Evolutionary conservation across 2,113 vertebrate genomes (phyloP).

Genomic region (Capreolus pygargus): DNA sequence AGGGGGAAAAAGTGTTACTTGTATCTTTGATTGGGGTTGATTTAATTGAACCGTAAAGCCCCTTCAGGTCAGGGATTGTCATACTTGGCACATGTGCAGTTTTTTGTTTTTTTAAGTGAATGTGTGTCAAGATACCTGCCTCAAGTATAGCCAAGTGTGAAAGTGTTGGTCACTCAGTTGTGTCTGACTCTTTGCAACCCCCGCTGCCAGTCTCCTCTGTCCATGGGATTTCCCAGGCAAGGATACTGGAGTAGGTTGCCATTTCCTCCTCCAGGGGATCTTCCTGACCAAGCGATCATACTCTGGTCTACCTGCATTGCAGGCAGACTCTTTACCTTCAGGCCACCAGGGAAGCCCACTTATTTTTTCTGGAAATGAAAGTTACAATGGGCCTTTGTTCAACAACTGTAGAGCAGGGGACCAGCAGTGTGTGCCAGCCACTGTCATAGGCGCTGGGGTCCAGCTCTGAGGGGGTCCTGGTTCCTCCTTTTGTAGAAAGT

Average conservation of each 20-base stretch:
- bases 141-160: background rate
- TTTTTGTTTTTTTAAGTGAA: background rate
- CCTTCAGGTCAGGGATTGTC: background rate
- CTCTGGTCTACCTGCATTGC: background rate
- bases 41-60: background rate
- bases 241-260: background rate
- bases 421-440: background rate
- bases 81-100: background rate
- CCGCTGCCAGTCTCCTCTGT: background rate
- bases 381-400: background rate
- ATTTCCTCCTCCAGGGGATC: background rate
- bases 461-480: accelerated
- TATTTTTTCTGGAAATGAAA: background rate
- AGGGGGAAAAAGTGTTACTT: background rate
- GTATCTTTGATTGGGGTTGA: background rate
- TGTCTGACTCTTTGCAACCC: background rate
- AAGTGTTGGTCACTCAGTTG: background rate
- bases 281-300: background rate
- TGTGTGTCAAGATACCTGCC: background rate
- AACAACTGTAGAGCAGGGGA: accelerated
- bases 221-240: background rate
- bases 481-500: accelerated
- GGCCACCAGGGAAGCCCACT: background rate
- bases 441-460: background rate
- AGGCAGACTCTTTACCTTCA: background rate